Base-by-base conservation (phyloP, 2,797 vertebrate genomes). In the Sphenopsis melanotis region DNA sequence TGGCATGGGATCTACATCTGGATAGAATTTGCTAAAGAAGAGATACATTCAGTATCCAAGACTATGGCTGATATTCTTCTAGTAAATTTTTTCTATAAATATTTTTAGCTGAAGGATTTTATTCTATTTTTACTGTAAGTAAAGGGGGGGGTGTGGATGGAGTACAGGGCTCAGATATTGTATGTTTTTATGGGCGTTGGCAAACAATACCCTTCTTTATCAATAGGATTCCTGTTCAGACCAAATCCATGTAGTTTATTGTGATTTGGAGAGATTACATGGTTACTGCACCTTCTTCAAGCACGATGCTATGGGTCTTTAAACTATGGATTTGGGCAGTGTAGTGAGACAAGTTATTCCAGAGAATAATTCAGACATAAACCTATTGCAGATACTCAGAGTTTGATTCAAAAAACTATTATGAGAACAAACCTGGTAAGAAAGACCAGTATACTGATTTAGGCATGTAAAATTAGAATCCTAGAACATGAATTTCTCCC, bases 1-100 rank as follows among this genome's bases (percentile, higher is more conserved):
- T 91, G 76, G 59, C 41, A 60, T 34, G 56, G 13, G 17, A 52
- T 87, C 44, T 76, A 53, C 65, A 36, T 83, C 76, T 97, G 76
- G 44, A 47, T 55, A 71, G 34, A 75, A 63, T 69, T 21, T 52
- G 12, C 24, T 87, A 61, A 92, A 83, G 74, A 71, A 76, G 72
- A 81, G 10, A 18, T 65, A 72, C 34, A 44, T 91, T 71, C 55
- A 23, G 2, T 52, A 32, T 81, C 46, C 41, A 68, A 71, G 49
- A 47, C 68, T 80, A 41, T 47, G 39, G 34, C 49, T 83, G 49
- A 80, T 50, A 57, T 34, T 12, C 36, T 66, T 70, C 20, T 24
- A 68, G 61, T 77, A 7, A 12, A 1, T 70, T 39, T 78, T 85
- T 83, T 68, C 39, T 65, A 39, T 17, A 78, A 83, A 52, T 60